Evolutionary conservation across 2,888 invertebrate species (phyloP).

Genomic region (Axea sp.): DNA sequence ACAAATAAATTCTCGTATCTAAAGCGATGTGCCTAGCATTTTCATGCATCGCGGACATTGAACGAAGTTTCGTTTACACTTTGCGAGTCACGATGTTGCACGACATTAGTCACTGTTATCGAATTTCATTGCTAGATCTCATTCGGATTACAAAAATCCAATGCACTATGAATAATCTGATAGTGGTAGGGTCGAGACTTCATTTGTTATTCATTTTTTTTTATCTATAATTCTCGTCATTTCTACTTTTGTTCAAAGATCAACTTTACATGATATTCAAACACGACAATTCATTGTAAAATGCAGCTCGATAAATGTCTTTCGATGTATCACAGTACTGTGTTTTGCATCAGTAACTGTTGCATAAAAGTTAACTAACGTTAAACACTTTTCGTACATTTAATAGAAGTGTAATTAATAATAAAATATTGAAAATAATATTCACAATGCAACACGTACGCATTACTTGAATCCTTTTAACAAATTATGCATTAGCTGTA

Average conservation of each 20-base stretch:
- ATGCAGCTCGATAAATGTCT: too few relatives aligned
- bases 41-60: constrained; percentile 38
- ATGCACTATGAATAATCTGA: constrained; percentile 47
- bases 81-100: constrained; percentile 46
- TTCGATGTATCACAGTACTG: too few relatives aligned
- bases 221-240: constrained; percentile 38
- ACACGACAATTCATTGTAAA: constrained; percentile 28
- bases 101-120: constrained; percentile 55
- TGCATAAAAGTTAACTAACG: too few relatives aligned
- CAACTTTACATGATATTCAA: constrained; percentile 27
- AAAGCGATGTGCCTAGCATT: constrained; percentile 10
- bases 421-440: too few relatives aligned
- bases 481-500: too few relatives aligned
- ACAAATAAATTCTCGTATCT: neutral
- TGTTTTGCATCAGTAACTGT: too few relatives aligned
- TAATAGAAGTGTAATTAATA: too few relatives aligned
- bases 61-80: constrained; percentile 53
- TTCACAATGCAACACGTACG: too few relatives aligned
- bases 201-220: constrained; percentile 48
- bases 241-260: constrained; percentile 32
- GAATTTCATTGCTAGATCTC: constrained; percentile 50
- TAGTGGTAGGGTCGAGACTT: constrained; percentile 40
- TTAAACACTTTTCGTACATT: too few relatives aligned
- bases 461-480: too few relatives aligned
- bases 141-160: constrained; percentile 51